Evolutionary conservation across 1,140 invertebrate species (phyloP).

Genomic region (Drosophila teissieri): DNA sequence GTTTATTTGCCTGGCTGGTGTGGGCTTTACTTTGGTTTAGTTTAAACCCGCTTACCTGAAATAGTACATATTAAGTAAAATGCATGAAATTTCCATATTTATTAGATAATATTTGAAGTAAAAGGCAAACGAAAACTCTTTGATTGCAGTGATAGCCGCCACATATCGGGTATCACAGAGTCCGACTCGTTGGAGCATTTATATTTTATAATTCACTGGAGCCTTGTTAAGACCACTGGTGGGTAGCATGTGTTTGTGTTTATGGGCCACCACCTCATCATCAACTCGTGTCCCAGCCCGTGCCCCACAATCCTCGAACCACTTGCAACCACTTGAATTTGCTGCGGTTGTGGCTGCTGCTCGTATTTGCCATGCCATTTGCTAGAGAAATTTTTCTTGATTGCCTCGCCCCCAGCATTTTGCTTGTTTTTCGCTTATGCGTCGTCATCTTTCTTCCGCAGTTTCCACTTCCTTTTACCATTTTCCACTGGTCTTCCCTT

Average conservation of each 20-base stretch:
- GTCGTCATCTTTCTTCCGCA: slow-evolving; percentile 66
- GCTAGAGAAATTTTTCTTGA: slow-evolving; percentile 71
- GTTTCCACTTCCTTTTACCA: slow-evolving; percentile 28
- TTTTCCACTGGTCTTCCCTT: background rate
- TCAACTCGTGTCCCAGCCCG: slow-evolving; percentile 16
- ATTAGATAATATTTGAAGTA: too few relatives aligned
- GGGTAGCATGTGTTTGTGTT: slow-evolving; percentile 34
- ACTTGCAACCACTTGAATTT: slow-evolving; percentile 65
- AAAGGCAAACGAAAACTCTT: background rate
- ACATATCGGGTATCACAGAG: slow-evolving; percentile 35
- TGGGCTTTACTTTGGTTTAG: background rate
- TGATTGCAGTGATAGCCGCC: background rate
- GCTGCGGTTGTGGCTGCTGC: slow-evolving; percentile 38
- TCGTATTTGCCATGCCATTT: slow-evolving; percentile 74
- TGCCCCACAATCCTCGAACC: slow-evolving; percentile 16
- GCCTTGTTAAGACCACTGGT: slow-evolving; percentile 47
- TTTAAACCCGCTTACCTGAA: background rate
- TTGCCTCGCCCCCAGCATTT: slow-evolving; percentile 74
- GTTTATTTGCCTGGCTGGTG: background rate
- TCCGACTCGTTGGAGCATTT: slow-evolving; percentile 11
- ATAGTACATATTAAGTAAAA: background rate
- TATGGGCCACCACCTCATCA: slow-evolving; percentile 46
- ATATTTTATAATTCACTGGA: slow-evolving; percentile 56
- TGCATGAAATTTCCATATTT: background rate
- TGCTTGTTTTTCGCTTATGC: slow-evolving; percentile 70